Conservation (phyloP, 35 echinoderm and acorn worm genomes). For the Ptychodera flava region DNA sequence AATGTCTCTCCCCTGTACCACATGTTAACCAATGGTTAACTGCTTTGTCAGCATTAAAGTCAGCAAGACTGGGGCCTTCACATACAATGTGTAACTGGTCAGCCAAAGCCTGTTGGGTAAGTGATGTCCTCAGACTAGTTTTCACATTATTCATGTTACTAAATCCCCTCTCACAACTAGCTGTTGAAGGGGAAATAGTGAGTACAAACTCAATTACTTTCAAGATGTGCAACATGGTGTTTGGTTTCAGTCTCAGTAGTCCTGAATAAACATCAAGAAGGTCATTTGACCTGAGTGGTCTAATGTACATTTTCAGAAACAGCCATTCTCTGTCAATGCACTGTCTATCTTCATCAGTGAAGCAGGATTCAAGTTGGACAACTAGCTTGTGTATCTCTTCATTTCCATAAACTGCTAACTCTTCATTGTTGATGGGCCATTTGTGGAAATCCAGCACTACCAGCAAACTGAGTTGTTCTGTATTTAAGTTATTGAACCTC, state of each 20-base stretch:
- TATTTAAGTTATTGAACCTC: background rate
- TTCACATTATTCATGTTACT: background rate
- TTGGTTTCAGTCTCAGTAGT: background rate
- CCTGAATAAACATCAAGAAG: background rate
- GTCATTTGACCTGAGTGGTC: no score
- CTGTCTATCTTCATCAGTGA: background rate
- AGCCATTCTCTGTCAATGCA: background rate
- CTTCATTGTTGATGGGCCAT: background rate
- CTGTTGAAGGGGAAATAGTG: background rate
- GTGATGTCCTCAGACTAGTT: background rate
- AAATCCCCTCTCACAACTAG: background rate
- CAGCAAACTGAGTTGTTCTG: background rate
- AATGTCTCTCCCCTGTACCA: background rate
- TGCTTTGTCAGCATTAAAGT: background rate
- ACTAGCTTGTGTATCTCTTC: background rate
- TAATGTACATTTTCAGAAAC: background rate
- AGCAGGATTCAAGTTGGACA: background rate
- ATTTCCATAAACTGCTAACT: background rate
- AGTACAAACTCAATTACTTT: background rate
- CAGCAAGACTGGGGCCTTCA: background rate
- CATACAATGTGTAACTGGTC: background rate
- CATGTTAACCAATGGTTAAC: background rate
- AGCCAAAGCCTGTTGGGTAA: background rate
- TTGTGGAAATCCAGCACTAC: background rate
- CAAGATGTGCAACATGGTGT: background rate